These are phyloP conservation scores for Amphimallon solstitiale DNA, from an alignment of 2,888 invertebrate species.

Conservation along the genomic window DNA sequence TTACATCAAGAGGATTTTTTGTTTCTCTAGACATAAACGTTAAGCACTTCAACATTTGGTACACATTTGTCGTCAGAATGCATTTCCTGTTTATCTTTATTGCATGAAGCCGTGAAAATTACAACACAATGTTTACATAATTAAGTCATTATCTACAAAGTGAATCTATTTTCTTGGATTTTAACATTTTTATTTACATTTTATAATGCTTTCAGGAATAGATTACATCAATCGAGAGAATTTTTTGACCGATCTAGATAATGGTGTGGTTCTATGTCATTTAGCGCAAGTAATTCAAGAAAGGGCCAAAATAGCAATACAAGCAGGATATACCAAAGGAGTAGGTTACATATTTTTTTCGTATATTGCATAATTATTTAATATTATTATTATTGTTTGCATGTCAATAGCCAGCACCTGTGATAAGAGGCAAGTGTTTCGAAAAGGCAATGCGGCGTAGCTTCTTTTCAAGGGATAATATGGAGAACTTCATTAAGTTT, in stretches of 20 bases:
- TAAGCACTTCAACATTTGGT: no score
- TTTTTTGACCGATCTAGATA: slow-evolving; percentile 84
- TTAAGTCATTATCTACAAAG: not conserved
- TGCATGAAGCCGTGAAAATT: not conserved
- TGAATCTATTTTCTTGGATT: no score
- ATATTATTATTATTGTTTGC: slow-evolving; percentile 39
- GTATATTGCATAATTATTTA: slow-evolving; percentile 25
- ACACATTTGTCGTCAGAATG: no score
- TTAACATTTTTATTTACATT: not conserved
- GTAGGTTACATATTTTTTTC: slow-evolving; percentile 46
- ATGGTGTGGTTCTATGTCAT: slow-evolving; percentile 84
- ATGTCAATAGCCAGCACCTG: slow-evolving; percentile 76
- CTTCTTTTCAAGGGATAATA: slow-evolving; percentile 90
- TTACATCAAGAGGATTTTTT: no score
- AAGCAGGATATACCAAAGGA: slow-evolving; percentile 67
- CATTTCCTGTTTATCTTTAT: no score
- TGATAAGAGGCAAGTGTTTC: slow-evolving; percentile 81
- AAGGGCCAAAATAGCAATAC: slow-evolving; percentile 74
- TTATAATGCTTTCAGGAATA: slow-evolving; percentile 67
- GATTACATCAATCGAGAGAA: slow-evolving; percentile 81
- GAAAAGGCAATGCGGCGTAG: slow-evolving; percentile 85
- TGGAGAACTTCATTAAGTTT: slow-evolving; percentile 89
- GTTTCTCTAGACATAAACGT: no score
- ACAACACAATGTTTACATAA: not conserved
- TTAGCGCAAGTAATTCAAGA: slow-evolving; percentile 82